Base-by-base conservation (phyloP, 2,888 invertebrate species). In the Parthenolecanium corni region DNA sequence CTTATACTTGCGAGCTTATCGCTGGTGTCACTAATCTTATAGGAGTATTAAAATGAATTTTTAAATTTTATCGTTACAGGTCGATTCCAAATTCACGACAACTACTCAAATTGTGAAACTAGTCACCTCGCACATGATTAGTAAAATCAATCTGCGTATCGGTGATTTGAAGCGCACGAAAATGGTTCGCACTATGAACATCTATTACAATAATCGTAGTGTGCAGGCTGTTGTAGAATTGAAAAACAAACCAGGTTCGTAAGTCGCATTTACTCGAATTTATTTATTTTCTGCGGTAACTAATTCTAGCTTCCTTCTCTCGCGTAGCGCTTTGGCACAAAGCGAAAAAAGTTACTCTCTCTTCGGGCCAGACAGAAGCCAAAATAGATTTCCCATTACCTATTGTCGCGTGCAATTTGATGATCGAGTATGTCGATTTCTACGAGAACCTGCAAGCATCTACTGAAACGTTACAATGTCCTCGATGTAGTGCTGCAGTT, bases 371-470 rank as follows among this genome's bases (percentile, higher is more conserved):
- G 73, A 89, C 92, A 0, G 96, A 96, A 73, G 87, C 95, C 0
- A 95, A 95, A 74, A 89, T 96, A 65, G 97, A 97, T 74, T 95
- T 97, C 72, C 92, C 94, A 0, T 77, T 97, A 64, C 96, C 97
- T 0, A 95, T 98, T 64, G 89, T 95, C 2, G 96, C 97, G 0
- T 96, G 96, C 72, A 97, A 97, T 75, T 77, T 98, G 65, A 96
- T 97, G 92, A 86, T 98, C 72, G 97, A 98, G 74, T 97, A 96
- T 74, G 87, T 92, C 0, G 96, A 97, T 71, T 96, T 97, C 75
- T 95, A 92, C 72, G 97, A 97, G 73, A 94, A 95, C 69, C 86
- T 92, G 65, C 90, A 90, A 70, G 89, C 89, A 0, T 90, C 90
- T 0, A 87, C 91, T 68, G 95, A 96, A 75, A 95, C 92, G 0